Conservation (phyloP, 2,797 vertebrate genomes). For the Xenopus petersii region DNA sequence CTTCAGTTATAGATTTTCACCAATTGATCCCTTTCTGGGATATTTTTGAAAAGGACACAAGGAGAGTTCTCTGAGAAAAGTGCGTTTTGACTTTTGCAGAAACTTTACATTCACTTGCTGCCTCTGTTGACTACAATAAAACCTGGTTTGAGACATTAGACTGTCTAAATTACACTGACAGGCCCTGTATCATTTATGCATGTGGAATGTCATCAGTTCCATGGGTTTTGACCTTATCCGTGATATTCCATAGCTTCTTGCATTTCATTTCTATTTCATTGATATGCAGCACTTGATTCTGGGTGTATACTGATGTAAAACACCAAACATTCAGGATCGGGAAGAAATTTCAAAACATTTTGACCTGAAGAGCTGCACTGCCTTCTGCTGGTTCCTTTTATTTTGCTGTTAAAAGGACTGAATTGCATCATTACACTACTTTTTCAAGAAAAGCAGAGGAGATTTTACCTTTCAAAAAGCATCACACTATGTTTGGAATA, state of each 20-base stretch:
- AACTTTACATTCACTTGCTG: slow-evolving; percentile 23
- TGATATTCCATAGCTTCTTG: slow-evolving; percentile 39
- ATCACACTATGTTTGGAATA: too few species aligned
- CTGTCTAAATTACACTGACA: slow-evolving; percentile 39
- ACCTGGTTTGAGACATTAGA: slow-evolving; percentile 33
- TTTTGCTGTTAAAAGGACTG: slow-evolving; percentile 2
- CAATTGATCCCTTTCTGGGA: too few species aligned
- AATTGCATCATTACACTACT: neutral
- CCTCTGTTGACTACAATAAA: slow-evolving; percentile 28
- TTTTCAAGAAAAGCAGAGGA: neutral
- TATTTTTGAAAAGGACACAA: slow-evolving; percentile 6
- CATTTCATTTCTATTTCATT: slow-evolving; percentile 16
- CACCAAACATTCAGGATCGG: neutral
- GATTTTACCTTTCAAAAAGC: too few species aligned
- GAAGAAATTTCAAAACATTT: slow-evolving; percentile 1
- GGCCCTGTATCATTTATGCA: slow-evolving; percentile 36
- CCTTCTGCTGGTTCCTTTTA: slow-evolving; percentile 33
- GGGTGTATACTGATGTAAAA: slow-evolving; percentile 44
- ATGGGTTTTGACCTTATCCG: slow-evolving; percentile 29
- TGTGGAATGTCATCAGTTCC: slow-evolving; percentile 38
- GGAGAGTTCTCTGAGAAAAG: slow-evolving; percentile 23
- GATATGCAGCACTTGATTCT: slow-evolving; percentile 24
- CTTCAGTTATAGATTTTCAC: too few species aligned
- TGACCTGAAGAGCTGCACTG: slow-evolving; percentile 32
- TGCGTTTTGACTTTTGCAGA: slow-evolving; percentile 18